Base-by-base conservation (phyloP, 1,140 invertebrate genomes). In the Danaus melanippus region DNA sequence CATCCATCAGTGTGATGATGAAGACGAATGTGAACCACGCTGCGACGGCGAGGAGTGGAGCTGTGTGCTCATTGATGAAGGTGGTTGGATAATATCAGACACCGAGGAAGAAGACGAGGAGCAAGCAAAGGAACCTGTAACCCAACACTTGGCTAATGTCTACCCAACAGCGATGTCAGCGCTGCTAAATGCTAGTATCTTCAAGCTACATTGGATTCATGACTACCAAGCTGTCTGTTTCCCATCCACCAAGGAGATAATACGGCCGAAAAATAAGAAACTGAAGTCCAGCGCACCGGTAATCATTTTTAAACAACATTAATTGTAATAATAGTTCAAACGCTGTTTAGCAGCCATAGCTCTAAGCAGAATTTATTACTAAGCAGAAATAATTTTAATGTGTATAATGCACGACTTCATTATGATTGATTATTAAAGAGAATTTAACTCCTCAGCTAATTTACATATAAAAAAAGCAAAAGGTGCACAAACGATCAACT, bases 181-280 rank as follows among this genome's bases (percentile, higher is more conserved):
- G 2, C 58, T 86, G 4, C 65, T 84, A 4, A 71, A 82, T 21
- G 70, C 68, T 4, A 54, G 60, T 10, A 71, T 86, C 8, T 86
- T 75, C 46, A 67, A 73, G 7, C 57, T 86, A 2, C 69, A 71
- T 46, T 84, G 80, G 82, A 59, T 86, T 10, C 80, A 86, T 32
- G 82, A 86, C 44, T 86, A 86, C 50, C 82, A 86, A 40, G 76
- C 65, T 0, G 77, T 86, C 8, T 86, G 82, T 54, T 85, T 85
- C 44, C 72, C 74, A 1, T 60, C 65, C 0, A 53, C 66, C 9
- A 60, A 72, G 8, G 71, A 77, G 12, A 32, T 32, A 32, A 32
- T 32, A 32, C 21, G 21, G 5, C 21, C 21, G 21, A 32, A 32
- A 32, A 1, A 5, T 32, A 32, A 32, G 6, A 64, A 66, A 8